Evolutionary conservation across 1,140 invertebrate genomes (phyloP).

Genomic region (Apis dorsata): DNA sequence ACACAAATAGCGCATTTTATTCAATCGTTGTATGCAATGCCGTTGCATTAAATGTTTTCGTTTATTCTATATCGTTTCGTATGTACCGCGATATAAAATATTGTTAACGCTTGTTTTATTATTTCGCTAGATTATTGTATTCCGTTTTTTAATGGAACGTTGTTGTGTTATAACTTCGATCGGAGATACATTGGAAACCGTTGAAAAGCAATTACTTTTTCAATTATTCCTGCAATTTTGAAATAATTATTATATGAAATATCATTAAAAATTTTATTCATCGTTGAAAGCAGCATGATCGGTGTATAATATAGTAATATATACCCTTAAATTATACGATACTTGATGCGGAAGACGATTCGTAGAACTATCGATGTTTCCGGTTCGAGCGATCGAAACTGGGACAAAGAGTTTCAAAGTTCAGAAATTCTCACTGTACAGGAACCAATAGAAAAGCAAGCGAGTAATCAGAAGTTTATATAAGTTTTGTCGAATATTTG

Average conservation of each 20-base stretch:
- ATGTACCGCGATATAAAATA: too few species aligned
- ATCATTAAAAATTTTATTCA: background rate
- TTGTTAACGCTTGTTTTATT: too few species aligned
- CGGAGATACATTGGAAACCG: too few species aligned
- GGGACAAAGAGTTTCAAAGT: conserved; percentile 2
- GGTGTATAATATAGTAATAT: background rate
- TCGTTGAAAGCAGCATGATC: background rate
- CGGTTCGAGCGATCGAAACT: background rate
- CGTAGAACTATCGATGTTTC: background rate
- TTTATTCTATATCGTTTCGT: too few species aligned
- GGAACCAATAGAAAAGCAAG: background rate
- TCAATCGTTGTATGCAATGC: too few species aligned
- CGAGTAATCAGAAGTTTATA: background rate
- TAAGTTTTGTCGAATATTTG: background rate
- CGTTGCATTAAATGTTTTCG: too few species aligned
- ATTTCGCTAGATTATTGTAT: too few species aligned
- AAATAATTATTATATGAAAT: background rate
- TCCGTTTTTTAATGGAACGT: too few species aligned
- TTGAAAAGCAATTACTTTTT: background rate
- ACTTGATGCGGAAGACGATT: background rate
- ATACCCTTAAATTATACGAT: background rate
- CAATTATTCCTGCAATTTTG: background rate
- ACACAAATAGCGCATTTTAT: too few species aligned
- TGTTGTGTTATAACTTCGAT: too few species aligned
- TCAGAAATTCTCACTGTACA: background rate